Percentiles rank a stretch among this genome's conserved stretches.
Conservation (phyloP, 2,888 invertebrate genomes). For the Drosophila vallismaia region DNA sequence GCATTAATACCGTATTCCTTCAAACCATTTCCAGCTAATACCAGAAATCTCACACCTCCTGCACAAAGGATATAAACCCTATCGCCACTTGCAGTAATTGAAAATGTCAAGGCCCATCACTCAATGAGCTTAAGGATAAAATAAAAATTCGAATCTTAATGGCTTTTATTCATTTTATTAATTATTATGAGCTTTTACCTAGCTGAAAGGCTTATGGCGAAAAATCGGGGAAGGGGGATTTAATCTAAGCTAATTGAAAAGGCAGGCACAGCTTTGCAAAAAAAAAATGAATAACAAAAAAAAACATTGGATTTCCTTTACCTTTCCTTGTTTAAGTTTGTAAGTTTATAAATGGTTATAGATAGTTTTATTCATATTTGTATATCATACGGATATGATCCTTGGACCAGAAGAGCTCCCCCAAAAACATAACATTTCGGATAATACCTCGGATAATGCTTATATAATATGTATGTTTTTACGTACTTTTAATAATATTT, state of each 20-base stretch:
- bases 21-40: conserved; percentile 8
- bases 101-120: conserved; percentile 54
- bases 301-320: conserved; percentile 6
- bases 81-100: conserved; percentile 18
- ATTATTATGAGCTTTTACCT: conserved; percentile 69
- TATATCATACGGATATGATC: conserved; percentile 28
- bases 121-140: conserved; percentile 54
- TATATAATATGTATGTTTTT: conserved; percentile 12
- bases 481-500: conserved; percentile 13
- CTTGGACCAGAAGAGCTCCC: conserved; percentile 35
- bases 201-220: conserved; percentile 24
- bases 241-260: conserved; percentile 39
- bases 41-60: conserved; percentile 12
- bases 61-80: not conserved
- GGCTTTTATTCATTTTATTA: conserved; percentile 70
- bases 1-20: conserved; percentile 2
- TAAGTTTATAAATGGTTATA: conserved; percentile 13
- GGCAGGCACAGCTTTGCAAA: conserved; percentile 32
- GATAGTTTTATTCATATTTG: conserved; percentile 7
- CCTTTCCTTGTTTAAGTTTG: conserved; percentile 13
- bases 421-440: conserved; percentile 33
- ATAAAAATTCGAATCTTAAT: conserved; percentile 53
- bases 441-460: conserved; percentile 17
- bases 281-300: conserved; percentile 7
- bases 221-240: conserved; percentile 14